Evolutionary conservation across 2,888 invertebrate genomes (phyloP).

Genomic region (Harpagoxenus sublaevis): DNA sequence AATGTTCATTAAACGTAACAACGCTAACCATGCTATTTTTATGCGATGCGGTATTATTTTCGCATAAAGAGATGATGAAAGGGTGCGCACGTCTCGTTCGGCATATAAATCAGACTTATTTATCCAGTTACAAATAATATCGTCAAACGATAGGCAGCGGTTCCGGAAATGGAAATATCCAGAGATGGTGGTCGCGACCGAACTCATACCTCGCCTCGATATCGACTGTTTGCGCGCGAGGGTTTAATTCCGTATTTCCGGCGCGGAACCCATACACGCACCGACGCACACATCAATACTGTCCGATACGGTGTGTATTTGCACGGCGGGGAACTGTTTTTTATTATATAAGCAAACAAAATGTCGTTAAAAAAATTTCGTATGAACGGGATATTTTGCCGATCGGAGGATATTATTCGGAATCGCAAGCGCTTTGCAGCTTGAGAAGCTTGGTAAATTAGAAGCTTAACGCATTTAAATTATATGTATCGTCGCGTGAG

Average conservation of each 20-base stretch:
- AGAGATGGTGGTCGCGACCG: constrained; percentile 35
- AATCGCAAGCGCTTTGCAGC: not conserved
- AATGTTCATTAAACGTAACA: not conserved
- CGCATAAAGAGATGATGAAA: constrained; percentile 15
- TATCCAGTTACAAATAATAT: constrained; percentile 53
- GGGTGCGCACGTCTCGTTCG: not conserved
- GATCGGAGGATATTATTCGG: not conserved
- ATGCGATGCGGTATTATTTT: constrained; percentile 25
- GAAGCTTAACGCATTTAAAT: constrained; percentile 42
- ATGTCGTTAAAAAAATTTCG: constrained; percentile 46
- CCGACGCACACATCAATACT: not conserved
- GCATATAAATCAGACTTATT: constrained; percentile 55
- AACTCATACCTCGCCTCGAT: constrained; percentile 31
- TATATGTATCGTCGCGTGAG: not conserved
- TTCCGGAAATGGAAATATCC: constrained; percentile 46
- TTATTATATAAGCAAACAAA: constrained; percentile 48
- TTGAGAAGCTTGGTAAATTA: constrained; percentile 14
- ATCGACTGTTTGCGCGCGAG: constrained; percentile 50
- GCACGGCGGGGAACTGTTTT: constrained; percentile 27
- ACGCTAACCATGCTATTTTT: not conserved
- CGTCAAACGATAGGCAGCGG: constrained; percentile 29
- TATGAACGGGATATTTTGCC: constrained; percentile 15
- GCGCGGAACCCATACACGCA: not conserved
- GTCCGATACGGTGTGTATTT: constrained; percentile 44
- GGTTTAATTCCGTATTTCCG: constrained; percentile 53